Evolutionary conservation across 2,113 vertebrate species (phyloP).

Genomic region (Psilopsiagon aymara): DNA sequence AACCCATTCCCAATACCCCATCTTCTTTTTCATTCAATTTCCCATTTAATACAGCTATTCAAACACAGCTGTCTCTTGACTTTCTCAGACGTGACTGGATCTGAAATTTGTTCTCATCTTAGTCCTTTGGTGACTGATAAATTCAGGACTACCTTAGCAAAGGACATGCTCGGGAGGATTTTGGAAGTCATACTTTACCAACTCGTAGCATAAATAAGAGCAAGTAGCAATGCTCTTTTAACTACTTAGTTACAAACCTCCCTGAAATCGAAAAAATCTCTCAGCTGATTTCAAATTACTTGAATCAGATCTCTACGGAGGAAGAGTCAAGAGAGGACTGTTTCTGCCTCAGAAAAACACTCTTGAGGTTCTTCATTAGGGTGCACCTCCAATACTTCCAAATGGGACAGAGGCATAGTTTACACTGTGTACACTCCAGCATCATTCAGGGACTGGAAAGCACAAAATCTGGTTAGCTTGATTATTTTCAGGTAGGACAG

Average conservation of each 20-base stretch:
- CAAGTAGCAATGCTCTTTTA: background rate
- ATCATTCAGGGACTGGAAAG: background rate
- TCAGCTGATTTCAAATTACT: background rate
- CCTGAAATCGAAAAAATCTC: background rate
- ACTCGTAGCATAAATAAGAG: background rate
- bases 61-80: background rate
- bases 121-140: background rate
- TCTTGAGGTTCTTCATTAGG: background rate
- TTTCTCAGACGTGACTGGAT: background rate
- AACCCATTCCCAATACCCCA: background rate
- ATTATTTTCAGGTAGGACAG: background rate
- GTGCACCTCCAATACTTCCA: background rate
- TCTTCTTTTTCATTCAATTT: background rate
- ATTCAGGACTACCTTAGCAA: background rate
- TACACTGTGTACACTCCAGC: background rate
- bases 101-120: background rate
- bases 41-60: background rate
- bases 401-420: background rate
- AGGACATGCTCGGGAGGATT: background rate
- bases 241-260: background rate
- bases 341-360: background rate
- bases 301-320: rapidly evolving
- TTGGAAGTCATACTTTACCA: background rate
- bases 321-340: background rate
- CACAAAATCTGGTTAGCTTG: background rate